Evolutionary conservation across 2,797 vertebrate genomes (phyloP), one percentile per base, ranked within the genome.

Genomic region (Psittacula derbiana): DNA sequence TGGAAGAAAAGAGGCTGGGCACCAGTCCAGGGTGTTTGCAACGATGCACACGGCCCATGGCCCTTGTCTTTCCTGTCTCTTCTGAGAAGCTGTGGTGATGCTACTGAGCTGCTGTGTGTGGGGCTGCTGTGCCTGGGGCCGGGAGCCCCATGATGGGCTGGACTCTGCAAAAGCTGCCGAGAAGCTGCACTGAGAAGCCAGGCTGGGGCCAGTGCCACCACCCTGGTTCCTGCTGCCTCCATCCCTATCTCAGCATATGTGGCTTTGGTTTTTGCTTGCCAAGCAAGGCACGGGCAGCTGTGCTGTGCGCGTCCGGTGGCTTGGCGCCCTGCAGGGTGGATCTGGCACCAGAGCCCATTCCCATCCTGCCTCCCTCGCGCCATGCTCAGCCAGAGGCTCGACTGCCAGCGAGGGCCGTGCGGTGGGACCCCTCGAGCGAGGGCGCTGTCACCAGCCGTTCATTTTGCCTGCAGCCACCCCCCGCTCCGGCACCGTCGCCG

Each of bases 201-300:
- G 52, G 52, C 52, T n/a, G 52, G 30, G 30, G 52, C 19, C 30
- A 31, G 24, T 15, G 43, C 41, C 24, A 12, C 28, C n/a, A 10
- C 2, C 1, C 30, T 12, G 27, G 31, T 38, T 66, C 31, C 47
- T 53, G 46, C 58, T 49, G 41, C 41, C 47, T n/a, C 31, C 50
- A 8, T 4, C 44, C 43, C 25, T 18, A 15, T 8, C 25, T 25
- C 25, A 2, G 46, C 27, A 18, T 5, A 15, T 1, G 1, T 6
- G 49, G 30, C 43, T 78, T 64, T 17, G 38, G 28, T 5, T 15
- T 61, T 49, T 43, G n/a, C 30, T 55, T 2, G 0, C 43, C 28
- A 5, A 52, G n/a, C 38, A 17, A 40, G 46, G n/a, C 23, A 20
- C 1, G 2, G 33, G 53, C 65, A 53, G 53, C 81, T 24, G 57